Evolutionary conservation across 2,113 vertebrate species (phyloP).

Genomic region (Alouatta palliata): DNA sequence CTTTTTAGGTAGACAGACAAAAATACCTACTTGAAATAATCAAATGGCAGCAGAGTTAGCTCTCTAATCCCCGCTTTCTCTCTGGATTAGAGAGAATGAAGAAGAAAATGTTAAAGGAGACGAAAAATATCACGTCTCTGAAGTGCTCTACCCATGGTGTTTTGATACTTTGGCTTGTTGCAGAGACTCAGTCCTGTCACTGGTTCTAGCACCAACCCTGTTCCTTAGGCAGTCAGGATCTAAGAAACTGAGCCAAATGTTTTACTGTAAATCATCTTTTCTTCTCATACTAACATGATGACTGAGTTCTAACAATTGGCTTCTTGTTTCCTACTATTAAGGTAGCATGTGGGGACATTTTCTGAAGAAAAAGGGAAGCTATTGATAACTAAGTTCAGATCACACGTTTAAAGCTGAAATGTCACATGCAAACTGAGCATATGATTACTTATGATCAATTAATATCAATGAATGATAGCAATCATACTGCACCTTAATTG

Average conservation of each 20-base stretch:
- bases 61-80: constrained; percentile 58
- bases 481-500: not conserved
- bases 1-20: constrained; percentile 67
- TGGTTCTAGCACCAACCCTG: not conserved
- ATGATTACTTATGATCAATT: not conserved
- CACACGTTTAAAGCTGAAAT: not conserved
- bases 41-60: constrained; percentile 53
- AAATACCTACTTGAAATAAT: constrained; percentile 71
- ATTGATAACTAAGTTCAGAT: not conserved
- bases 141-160: not conserved
- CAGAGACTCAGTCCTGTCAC: not conserved
- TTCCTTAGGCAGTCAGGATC: not conserved
- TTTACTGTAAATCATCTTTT: constrained; percentile 7
- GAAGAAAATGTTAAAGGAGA: constrained; percentile 58
- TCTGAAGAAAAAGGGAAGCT: not conserved
- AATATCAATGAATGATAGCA: not conserved
- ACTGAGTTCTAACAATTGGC: not conserved
- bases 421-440: not conserved
- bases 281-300: not conserved
- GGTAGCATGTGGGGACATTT: not conserved
- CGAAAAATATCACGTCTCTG: not conserved
- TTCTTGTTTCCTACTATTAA: not conserved
- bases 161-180: not conserved
- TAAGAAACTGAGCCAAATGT: not conserved
- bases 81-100: constrained; percentile 45